Percentiles rank a stretch among this genome's conserved stretches.
These are phyloP conservation scores for Tiliqua scincoides DNA, from an alignment of 2,113 vertebrate species.

Conservation along the genomic window DNA sequence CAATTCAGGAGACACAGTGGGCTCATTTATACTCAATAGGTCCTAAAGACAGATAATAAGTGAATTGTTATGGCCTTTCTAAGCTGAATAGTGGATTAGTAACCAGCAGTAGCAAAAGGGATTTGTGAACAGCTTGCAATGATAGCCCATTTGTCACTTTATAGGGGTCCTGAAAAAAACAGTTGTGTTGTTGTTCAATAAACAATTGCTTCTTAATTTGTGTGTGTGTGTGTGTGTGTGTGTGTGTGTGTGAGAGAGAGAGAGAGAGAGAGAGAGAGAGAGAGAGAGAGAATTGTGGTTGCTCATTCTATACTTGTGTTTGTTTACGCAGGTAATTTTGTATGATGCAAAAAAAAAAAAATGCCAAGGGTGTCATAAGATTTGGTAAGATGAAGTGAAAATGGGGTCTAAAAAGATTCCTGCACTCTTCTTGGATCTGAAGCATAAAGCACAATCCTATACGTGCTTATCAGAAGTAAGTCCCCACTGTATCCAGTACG, in stretches of 20 bases:
- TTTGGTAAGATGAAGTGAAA: not conserved
- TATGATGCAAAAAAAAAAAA: not conserved
- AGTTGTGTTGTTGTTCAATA: not conserved
- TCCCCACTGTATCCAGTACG: no score
- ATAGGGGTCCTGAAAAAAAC: not conserved
- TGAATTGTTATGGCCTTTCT: not conserved
- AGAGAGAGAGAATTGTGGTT: no score
- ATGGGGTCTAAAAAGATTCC: not conserved
- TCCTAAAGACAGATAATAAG: not conserved
- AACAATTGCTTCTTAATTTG: not conserved
- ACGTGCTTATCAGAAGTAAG: no score
- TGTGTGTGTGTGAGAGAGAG: not conserved
- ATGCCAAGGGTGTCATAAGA: not conserved
- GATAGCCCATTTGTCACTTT: not conserved
- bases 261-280: no score
- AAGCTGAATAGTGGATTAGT: not conserved
- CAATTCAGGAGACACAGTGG: slow-evolving; percentile 12
- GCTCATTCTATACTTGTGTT: not conserved
- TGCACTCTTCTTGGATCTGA: not conserved
- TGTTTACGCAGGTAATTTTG: not conserved
- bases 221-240: not conserved
- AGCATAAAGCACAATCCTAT: no score
- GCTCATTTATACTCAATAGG: slow-evolving; percentile 4
- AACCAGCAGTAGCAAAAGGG: not conserved
- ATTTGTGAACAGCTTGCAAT: not conserved